phyloP scores from a whole-genome alignment of 2,113 vertebrate species.

The Collichthys lucidus region DNA sequence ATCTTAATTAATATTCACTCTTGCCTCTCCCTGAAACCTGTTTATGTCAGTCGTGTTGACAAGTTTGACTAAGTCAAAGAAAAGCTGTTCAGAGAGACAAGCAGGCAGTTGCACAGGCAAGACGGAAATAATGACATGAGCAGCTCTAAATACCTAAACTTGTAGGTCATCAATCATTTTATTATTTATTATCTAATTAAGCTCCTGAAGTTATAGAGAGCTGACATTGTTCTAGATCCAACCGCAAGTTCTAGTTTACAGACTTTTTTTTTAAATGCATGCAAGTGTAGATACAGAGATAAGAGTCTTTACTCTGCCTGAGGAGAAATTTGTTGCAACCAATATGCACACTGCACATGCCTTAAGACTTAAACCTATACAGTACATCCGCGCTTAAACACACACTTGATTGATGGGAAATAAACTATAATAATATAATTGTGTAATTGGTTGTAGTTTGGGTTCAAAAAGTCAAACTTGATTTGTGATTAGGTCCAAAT shows the following conservation, averaged over 20 bases:
- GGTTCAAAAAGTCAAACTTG: background rate
- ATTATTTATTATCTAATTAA: background rate
- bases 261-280: background rate
- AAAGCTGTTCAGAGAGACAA: conserved; percentile 34
- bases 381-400: background rate
- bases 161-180: conserved; percentile 13
- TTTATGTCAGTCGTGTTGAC: conserved; percentile 53
- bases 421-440: background rate
- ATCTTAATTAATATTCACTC: conserved; percentile 36
- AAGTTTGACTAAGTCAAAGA: conserved; percentile 21
- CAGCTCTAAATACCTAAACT: conserved; percentile 31
- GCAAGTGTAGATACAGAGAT: background rate
- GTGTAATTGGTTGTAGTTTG: background rate
- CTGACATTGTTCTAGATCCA: conserved; percentile 10
- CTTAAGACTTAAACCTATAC: background rate
- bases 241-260: conserved; percentile 3
- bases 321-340: background rate
- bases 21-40: conserved; percentile 58
- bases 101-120: conserved; percentile 49
- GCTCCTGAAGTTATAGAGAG: background rate
- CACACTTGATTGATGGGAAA: background rate
- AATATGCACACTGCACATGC: background rate
- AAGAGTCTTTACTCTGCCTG: background rate
- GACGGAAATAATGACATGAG: conserved; percentile 13
- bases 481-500: background rate